phyloP scores from a whole-genome alignment of 2,888 invertebrate genomes.

The Lypha dubia region DNA sequence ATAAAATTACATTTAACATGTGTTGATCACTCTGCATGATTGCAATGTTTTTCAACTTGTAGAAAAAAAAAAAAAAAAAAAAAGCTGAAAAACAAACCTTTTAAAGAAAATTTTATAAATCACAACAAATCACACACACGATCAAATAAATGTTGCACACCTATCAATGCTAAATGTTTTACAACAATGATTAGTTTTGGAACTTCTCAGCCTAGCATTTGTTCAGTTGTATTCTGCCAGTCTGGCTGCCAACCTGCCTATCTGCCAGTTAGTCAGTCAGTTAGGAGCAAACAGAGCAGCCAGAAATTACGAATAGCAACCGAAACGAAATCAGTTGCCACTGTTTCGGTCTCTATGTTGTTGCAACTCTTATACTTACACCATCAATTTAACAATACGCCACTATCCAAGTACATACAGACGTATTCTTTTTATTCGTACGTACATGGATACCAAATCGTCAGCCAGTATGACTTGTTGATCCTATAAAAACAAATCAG shows the following conservation, averaged over 20 bases:
- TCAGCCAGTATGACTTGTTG: conserved; percentile 58
- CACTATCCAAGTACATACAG: neutral
- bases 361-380: conserved; percentile 10
- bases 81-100: conserved; percentile 47
- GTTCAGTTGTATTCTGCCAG: neutral
- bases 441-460: neutral
- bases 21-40: conserved; percentile 63
- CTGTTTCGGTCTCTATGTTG: conserved; percentile 31
- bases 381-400: conserved; percentile 3
- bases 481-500: conserved; percentile 61
- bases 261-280: neutral
- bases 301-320: conserved; percentile 39
- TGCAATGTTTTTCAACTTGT: conserved; percentile 50
- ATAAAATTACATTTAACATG: conserved; percentile 67
- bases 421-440: neutral
- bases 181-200: conserved; percentile 62
- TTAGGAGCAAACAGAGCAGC: conserved; percentile 13
- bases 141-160: conserved; percentile 67
- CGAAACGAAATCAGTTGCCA: conserved; percentile 61
- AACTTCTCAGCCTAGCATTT: conserved; percentile 24
- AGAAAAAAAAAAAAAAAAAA: conserved; percentile 35
- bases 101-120: conserved; percentile 62
- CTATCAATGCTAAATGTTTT: conserved; percentile 65
- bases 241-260: neutral
- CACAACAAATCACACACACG: conserved; percentile 66